A percentile compares a stretch with the other conserved stretches of the same genome.
Evolutionary conservation across 2,888 invertebrate species (phyloP).

Genomic region (Priocnemis perturbator): DNA sequence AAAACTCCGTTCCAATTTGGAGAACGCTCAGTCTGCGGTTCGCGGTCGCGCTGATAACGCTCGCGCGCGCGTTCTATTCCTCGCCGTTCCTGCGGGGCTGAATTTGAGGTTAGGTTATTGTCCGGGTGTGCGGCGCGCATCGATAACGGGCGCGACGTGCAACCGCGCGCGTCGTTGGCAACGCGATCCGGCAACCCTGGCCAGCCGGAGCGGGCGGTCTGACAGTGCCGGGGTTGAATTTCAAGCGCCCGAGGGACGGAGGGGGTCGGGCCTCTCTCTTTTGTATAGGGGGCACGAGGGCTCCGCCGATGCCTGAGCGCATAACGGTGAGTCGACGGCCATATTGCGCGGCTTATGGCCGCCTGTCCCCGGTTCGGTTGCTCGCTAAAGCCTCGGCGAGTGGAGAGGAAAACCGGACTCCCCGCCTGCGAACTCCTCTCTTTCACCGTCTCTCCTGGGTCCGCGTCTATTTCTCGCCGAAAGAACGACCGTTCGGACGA

Average conservation of each 20-base stretch:
- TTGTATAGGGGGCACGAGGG: slow-evolving; percentile 68
- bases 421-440: slow-evolving; percentile 31
- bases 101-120: slow-evolving; percentile 54
- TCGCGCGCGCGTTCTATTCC: slow-evolving; percentile 21
- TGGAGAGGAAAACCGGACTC: slow-evolving; percentile 61
- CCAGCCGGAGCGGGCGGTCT: slow-evolving; percentile 25
- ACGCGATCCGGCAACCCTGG: slow-evolving; percentile 65
- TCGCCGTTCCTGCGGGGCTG: slow-evolving; percentile 26
- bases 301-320: slow-evolving; percentile 57
- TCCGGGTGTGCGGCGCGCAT: slow-evolving; percentile 49
- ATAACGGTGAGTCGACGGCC: slow-evolving; percentile 70
- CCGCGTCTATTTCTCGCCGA: too few species aligned
- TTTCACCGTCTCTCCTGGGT: slow-evolving; percentile 13
- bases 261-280: slow-evolving; percentile 64
- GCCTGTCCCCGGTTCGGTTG: slow-evolving; percentile 47
- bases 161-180: slow-evolving; percentile 42
- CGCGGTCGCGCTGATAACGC: slow-evolving; percentile 38
- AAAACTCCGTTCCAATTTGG: slow-evolving; percentile 15
- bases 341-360: slow-evolving; percentile 68
- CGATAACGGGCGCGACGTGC: slow-evolving; percentile 48
- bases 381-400: slow-evolving; percentile 32
- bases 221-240: slow-evolving; percentile 69
- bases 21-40: slow-evolving; percentile 35
- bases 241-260: slow-evolving; percentile 69
- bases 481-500: too few species aligned